These are phyloP conservation scores for Agapornis roseicollis DNA, from an alignment of 2,113 vertebrate species.

Conservation along the genomic window DNA sequence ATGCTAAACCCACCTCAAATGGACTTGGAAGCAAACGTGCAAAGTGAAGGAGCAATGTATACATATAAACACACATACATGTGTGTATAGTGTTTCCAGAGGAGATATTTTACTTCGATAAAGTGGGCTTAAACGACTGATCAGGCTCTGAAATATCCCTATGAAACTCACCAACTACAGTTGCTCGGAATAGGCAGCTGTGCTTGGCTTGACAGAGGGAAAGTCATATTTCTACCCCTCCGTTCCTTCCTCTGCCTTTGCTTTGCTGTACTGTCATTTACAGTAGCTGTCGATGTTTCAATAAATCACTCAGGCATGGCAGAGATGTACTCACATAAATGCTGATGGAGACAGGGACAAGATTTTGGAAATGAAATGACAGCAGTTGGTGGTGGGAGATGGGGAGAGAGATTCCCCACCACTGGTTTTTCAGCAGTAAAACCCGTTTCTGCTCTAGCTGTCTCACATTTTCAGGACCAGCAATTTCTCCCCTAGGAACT, in stretches of 20 bases:
- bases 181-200: background rate
- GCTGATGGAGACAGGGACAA: slow-evolving; percentile 31
- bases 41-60: background rate
- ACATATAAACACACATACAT: fast-evolving
- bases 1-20: fast-evolving
- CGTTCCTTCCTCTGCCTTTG: background rate
- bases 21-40: background rate
- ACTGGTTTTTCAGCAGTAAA: background rate
- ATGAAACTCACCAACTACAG: background rate
- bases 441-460: background rate
- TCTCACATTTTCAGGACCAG: background rate
- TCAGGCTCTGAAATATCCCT: background rate
- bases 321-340: slow-evolving; percentile 35
- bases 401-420: background rate
- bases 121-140: background rate
- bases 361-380: slow-evolving; percentile 31
- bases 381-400: background rate
- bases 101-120: background rate
- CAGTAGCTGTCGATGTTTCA: slow-evolving; percentile 25
- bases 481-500: background rate
- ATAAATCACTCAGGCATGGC: slow-evolving; percentile 32
- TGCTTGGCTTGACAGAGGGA: background rate
- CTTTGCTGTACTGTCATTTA: background rate
- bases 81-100: background rate
- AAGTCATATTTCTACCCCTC: background rate